Conservation (phyloP, 2,113 vertebrate genomes). For the Donacobius atricapilla region DNA sequence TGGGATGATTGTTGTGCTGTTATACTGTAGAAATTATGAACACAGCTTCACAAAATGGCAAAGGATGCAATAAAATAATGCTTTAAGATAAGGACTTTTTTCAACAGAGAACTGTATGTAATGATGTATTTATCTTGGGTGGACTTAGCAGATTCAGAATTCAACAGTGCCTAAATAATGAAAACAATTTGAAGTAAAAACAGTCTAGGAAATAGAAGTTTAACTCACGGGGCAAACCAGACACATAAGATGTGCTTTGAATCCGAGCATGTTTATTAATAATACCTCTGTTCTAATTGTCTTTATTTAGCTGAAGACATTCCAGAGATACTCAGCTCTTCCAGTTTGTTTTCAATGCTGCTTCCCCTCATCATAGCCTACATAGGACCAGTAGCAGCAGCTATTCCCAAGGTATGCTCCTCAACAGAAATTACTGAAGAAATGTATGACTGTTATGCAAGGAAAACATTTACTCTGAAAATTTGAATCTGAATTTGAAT, state of each 20-base stretch:
- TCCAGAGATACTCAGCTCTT: slow-evolving; percentile 95
- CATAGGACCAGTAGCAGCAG: slow-evolving; percentile 95
- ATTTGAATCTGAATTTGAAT: too few species aligned
- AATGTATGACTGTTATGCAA: neutral
- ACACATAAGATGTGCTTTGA: neutral
- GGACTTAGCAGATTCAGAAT: neutral
- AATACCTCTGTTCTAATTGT: neutral
- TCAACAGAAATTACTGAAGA: neutral
- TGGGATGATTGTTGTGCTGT: neutral
- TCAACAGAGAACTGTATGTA: neutral
- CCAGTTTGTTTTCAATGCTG: slow-evolving; percentile 97
- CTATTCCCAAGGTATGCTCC: slow-evolving; percentile 90
- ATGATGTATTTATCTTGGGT: neutral
- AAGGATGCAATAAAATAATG: neutral
- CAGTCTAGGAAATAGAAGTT: neutral
- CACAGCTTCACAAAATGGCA: neutral
- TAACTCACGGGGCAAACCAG: neutral
- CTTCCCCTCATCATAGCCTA: slow-evolving; percentile 97
- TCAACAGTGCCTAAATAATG: neutral
- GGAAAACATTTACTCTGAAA: neutral
- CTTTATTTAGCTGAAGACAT: slow-evolving; percentile 89
- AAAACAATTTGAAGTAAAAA: neutral
- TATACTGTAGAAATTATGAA: neutral
- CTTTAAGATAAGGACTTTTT: neutral
- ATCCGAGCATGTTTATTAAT: neutral